A percentile compares a stretch with the other conserved stretches of the same genome.
These are phyloP conservation scores for Tinamus guttatus DNA, from an alignment of 2,113 vertebrate species.

Conservation along the genomic window DNA sequence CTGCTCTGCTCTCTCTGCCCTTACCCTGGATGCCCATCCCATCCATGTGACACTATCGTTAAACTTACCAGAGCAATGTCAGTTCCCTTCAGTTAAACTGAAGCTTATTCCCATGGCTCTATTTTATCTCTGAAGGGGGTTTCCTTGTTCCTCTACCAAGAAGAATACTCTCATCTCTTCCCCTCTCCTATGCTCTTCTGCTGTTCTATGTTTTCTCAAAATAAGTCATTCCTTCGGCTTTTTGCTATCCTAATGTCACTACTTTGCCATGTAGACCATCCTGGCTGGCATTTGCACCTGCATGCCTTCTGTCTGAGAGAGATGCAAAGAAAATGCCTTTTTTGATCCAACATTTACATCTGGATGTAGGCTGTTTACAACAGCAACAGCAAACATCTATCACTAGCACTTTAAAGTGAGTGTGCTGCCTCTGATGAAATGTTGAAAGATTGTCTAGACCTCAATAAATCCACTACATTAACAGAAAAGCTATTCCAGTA, in stretches of 20 bases:
- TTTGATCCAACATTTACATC: background rate
- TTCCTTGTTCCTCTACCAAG: background rate
- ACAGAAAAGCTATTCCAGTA: background rate
- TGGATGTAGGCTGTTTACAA: background rate
- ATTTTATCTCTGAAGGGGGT: background rate
- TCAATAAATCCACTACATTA: conserved; percentile 4
- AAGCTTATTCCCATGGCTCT: background rate
- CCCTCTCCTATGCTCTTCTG: background rate
- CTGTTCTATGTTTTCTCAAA: background rate
- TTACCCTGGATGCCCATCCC: background rate
- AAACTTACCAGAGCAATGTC: background rate
- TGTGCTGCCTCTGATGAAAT: background rate
- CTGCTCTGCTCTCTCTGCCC: background rate
- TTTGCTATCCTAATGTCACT: background rate
- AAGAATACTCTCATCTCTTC: background rate
- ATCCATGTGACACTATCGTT: background rate
- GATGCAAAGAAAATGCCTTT: background rate
- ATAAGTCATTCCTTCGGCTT: background rate
- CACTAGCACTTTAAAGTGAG: background rate
- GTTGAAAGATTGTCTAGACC: background rate
- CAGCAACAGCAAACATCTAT: background rate
- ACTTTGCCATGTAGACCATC: background rate
- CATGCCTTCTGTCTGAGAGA: background rate
- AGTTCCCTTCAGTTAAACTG: background rate
- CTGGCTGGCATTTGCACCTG: background rate